These are phyloP conservation scores for Trinectes maculatus DNA, from an alignment of 2,113 vertebrate species.

Conservation along the genomic window DNA sequence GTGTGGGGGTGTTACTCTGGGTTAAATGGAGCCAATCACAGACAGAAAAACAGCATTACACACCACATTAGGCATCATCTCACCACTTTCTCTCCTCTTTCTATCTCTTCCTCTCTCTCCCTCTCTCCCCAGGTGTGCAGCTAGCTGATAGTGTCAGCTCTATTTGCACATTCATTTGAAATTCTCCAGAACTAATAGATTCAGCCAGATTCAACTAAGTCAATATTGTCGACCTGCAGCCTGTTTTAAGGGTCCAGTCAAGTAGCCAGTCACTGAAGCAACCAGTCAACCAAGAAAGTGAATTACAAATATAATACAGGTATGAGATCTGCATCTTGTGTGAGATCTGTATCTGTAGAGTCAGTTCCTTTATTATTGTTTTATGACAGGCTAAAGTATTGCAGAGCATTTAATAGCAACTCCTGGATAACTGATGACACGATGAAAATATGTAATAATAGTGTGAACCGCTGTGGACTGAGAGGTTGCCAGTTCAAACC, in stretches of 20 bases:
- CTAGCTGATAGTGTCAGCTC: constrained; percentile 72
- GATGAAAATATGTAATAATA: constrained; percentile 20
- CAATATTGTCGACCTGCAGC: constrained; percentile 69
- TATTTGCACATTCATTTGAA: constrained; percentile 72
- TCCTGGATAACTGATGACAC: constrained; percentile 19
- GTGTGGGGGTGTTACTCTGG: constrained; percentile 49
- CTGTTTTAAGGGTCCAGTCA: too few relatives aligned
- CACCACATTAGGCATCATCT: constrained; percentile 78
- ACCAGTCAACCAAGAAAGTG: constrained; percentile 15
- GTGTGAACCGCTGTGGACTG: constrained; percentile 14
- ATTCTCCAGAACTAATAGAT: constrained; percentile 77
- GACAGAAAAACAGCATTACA: constrained; percentile 78
- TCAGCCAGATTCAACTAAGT: constrained; percentile 61
- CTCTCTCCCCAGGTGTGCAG: constrained; percentile 74
- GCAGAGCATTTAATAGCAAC: constrained; percentile 33
- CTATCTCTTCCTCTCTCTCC: constrained; percentile 26
- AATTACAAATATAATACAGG: constrained; percentile 38
- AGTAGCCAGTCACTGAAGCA: too few relatives aligned
- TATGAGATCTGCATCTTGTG: constrained; percentile 29
- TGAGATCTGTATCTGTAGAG: constrained; percentile 33
- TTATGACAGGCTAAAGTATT: constrained; percentile 33
- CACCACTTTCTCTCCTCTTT: constrained; percentile 49
- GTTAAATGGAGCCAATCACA: constrained; percentile 77
- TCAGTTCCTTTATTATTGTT: constrained; percentile 52
- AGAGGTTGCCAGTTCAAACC: too few relatives aligned